A percentile compares a stretch with the other conserved stretches of the same genome.
Evolutionary conservation across 2,888 invertebrate species (phyloP).

Genomic region (Idaea straminata): DNA sequence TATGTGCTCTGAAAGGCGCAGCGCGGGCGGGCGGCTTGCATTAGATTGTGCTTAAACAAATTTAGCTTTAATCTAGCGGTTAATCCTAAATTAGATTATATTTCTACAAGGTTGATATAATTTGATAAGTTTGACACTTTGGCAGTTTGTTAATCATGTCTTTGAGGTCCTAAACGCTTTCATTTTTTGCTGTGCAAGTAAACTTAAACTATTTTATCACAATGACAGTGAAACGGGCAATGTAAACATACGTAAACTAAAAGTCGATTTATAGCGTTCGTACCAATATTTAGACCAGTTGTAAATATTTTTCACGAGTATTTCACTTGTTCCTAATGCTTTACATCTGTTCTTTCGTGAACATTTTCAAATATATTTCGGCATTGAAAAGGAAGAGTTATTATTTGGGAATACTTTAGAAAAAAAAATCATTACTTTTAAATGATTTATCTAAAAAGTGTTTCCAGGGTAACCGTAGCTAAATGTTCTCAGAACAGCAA

Average conservation of each 20-base stretch:
- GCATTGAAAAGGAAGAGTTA: conserved; percentile 10
- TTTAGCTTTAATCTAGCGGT: too few relatives aligned
- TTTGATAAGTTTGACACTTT: too few relatives aligned
- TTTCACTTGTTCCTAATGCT: conserved; percentile 18
- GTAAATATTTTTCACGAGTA: conserved; percentile 22
- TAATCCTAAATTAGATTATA: too few relatives aligned
- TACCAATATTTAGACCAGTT: conserved; percentile 14
- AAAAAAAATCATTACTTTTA: background rate
- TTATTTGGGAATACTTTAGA: background rate
- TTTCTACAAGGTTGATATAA: too few relatives aligned
- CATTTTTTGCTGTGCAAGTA: background rate
- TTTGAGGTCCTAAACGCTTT: too few relatives aligned
- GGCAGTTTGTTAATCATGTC: too few relatives aligned
- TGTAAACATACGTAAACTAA: conserved; percentile 5
- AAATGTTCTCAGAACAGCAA: too few relatives aligned
- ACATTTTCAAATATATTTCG: conserved; percentile 2
- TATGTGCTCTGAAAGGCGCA: too few relatives aligned
- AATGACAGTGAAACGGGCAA: background rate
- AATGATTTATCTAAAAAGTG: background rate
- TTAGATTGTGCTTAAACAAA: too few relatives aligned
- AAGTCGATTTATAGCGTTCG: conserved; percentile 15
- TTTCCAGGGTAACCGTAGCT: too few relatives aligned
- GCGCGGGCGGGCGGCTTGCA: too few relatives aligned
- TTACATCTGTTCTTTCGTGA: conserved; percentile 14
- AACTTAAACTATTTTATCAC: background rate